These are phyloP conservation scores for Acrocephalus kingi DNA, from an alignment of 2,113 vertebrate species.

Conservation along the genomic window DNA sequence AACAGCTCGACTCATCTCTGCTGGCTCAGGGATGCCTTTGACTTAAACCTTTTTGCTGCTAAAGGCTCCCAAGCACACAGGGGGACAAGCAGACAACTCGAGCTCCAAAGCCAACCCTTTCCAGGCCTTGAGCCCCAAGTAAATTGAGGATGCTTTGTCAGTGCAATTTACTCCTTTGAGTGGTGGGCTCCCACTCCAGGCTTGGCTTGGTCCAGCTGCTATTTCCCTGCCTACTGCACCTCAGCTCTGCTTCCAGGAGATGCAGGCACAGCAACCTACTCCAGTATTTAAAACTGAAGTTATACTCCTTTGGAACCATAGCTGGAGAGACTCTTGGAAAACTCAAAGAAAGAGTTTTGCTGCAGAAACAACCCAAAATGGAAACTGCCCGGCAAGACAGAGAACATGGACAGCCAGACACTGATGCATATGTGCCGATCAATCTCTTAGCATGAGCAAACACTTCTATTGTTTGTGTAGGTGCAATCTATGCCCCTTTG, in stretches of 20 bases:
- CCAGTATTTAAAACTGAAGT: neutral
- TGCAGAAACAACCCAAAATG: neutral
- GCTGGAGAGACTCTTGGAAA: neutral
- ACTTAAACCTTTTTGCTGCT: neutral
- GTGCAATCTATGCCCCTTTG: constrained; percentile 6
- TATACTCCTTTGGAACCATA: neutral
- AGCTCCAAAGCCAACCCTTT: neutral
- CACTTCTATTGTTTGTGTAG: neutral
- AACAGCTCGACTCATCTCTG: accelerated
- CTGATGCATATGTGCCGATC: neutral
- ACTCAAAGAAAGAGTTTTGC: neutral
- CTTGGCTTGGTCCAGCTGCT: neutral
- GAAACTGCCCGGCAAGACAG: neutral
- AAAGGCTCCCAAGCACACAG: neutral
- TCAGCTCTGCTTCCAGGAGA: accelerated
- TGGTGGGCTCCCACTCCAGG: neutral
- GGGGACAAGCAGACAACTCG: neutral
- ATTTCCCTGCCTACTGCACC: neutral
- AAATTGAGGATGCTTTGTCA: neutral
- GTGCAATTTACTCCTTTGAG: neutral
- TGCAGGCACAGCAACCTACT: neutral
- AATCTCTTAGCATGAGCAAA: neutral
- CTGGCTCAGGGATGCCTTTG: neutral
- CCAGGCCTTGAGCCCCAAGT: neutral
- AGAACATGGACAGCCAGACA: neutral